Evolutionary conservation across 2,113 vertebrate genomes (phyloP).

Genomic region (Indri indri): DNA sequence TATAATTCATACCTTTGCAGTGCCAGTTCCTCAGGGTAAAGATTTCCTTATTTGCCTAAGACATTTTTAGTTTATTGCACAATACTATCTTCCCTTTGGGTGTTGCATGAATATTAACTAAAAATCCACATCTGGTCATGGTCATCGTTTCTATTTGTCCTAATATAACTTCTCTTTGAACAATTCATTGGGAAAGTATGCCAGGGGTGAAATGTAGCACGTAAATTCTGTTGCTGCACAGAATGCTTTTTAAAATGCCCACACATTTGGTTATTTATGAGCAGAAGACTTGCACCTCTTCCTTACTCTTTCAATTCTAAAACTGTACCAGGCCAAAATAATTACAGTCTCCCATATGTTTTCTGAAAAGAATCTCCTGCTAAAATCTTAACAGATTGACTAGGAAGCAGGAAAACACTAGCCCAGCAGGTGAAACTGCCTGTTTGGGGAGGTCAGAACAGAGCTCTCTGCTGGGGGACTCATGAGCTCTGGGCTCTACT

Average conservation of each 20-base stretch:
- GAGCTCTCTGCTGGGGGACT: conserved; percentile 45
- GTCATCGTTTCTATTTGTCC: conserved; percentile 76
- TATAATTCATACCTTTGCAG: conserved; percentile 78
- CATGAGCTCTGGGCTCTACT: conserved; percentile 42
- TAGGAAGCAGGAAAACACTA: conserved; percentile 24
- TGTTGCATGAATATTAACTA: conserved; percentile 80
- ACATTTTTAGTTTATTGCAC: conserved; percentile 80
- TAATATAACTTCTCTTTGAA: conserved; percentile 81
- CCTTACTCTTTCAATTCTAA: conserved; percentile 53
- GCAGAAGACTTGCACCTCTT: conserved; percentile 76
- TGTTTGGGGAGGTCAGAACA: conserved; percentile 37
- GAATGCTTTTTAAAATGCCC: conserved; percentile 68
- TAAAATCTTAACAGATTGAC: conserved; percentile 45
- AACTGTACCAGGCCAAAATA: conserved; percentile 56
- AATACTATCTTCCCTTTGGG: conserved; percentile 80
- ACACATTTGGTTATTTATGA: conserved; percentile 76
- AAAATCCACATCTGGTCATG: conserved; percentile 78
- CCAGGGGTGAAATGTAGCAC: conserved; percentile 76
- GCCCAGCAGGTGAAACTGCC: conserved; percentile 63
- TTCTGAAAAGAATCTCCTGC: conserved; percentile 56
- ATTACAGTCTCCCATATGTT: conserved; percentile 71
- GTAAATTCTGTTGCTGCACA: conserved; percentile 65
- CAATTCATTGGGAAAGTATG: conserved; percentile 74
- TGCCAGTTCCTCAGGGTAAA: conserved; percentile 74
- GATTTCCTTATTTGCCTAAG: conserved; percentile 77